A percentile compares a stretch with the other conserved stretches of the same genome.
These are phyloP conservation scores for Latrodectus hesperus DNA, from an alignment of 2,888 invertebrate genomes.

Conservation along the genomic window DNA sequence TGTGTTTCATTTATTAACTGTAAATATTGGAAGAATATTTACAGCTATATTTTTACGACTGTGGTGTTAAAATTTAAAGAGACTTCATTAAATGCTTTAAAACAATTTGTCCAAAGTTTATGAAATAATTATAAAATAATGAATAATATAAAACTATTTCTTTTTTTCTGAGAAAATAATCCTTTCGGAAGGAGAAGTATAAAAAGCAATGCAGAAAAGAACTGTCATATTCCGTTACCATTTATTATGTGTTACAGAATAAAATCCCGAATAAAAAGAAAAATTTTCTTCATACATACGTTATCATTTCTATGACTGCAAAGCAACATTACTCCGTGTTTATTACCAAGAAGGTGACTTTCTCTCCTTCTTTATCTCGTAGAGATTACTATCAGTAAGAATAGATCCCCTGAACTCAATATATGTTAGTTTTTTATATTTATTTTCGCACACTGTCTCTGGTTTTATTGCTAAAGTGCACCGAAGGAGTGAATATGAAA, in stretches of 20 bases:
- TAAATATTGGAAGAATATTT: no score
- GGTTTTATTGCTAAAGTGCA: constrained; percentile 1
- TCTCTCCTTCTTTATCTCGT: not conserved
- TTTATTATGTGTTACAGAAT: not conserved
- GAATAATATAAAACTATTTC: no score
- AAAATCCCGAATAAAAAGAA: not conserved
- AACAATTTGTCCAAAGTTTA: no score
- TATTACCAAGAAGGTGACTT: constrained; percentile 9
- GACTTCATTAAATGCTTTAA: no score
- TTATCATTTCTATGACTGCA: not conserved
- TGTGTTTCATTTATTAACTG: no score
- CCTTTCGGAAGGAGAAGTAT: not conserved
- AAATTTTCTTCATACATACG: not conserved
- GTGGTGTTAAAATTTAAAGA: no score
- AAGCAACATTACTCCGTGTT: not conserved
- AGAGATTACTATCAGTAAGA: constrained; percentile 7
- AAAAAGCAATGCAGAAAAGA: not conserved
- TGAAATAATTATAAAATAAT: no score
- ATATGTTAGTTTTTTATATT: constrained; percentile 6
- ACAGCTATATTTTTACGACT: no score
- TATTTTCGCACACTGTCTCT: not conserved
- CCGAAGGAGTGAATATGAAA: not conserved
- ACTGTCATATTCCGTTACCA: not conserved
- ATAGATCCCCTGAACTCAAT: not conserved
- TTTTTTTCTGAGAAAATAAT: not conserved